Evolutionary conservation across 2,888 invertebrate genomes (phyloP).

Genomic region (Eilema caniola): DNA sequence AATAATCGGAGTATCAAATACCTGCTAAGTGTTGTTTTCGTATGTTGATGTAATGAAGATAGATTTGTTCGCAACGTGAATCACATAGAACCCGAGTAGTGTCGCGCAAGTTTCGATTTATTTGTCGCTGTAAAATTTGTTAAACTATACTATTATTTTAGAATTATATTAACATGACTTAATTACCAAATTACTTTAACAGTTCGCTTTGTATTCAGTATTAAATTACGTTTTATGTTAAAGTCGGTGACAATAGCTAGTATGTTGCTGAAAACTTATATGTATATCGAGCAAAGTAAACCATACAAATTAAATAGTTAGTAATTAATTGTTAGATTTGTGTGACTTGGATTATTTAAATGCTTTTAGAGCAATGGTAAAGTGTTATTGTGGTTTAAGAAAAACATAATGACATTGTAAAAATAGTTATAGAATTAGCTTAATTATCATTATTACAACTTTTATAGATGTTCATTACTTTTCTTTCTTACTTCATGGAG

Average conservation of each 20-base stretch:
- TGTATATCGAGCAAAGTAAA: constrained; percentile 86
- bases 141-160: constrained; percentile 77
- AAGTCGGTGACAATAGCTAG: constrained; percentile 70
- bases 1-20: constrained; percentile 85
- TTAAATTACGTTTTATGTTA: constrained; percentile 79
- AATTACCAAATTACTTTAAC: constrained; percentile 83
- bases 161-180: constrained; percentile 75
- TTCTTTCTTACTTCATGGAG: constrained; percentile 86
- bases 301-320: constrained; percentile 84
- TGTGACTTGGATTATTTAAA: constrained; percentile 86
- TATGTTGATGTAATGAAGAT: constrained; percentile 69
- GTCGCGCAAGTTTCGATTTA: constrained; percentile 76
- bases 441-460: constrained; percentile 87
- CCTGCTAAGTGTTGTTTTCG: constrained; percentile 84
- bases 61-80: constrained; percentile 68
- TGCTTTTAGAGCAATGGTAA: constrained; percentile 85
- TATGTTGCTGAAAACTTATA: constrained; percentile 77
- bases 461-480: constrained; percentile 87
- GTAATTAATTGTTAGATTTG: constrained; percentile 87
- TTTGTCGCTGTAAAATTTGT: constrained; percentile 68
- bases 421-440: constrained; percentile 87
- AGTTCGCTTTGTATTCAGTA: constrained; percentile 84
- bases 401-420: constrained; percentile 87
- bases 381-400: constrained; percentile 87
- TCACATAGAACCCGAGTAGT: constrained; percentile 77